phyloP scores from a whole-genome alignment of 2,113 vertebrate genomes.

The Grammomys dolichurus region DNA sequence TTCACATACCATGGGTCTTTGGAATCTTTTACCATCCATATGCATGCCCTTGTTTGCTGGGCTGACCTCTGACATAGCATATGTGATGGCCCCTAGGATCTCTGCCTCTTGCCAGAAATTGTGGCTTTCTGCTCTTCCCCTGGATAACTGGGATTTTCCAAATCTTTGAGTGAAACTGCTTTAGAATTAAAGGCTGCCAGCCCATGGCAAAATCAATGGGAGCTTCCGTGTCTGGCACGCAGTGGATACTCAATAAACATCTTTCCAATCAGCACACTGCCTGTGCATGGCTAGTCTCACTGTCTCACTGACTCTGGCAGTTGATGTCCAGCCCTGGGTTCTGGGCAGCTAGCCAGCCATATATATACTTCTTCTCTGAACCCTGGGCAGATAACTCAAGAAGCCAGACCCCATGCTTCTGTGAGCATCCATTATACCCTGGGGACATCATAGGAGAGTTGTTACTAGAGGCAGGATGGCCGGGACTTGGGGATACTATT shows the following conservation, averaged over 20 bases:
- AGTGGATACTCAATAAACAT: not conserved
- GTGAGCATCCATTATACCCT: not conserved
- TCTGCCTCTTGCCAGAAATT: slow-evolving; percentile 45
- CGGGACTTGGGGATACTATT: rapidly evolving
- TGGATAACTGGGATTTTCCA: slow-evolving; percentile 46
- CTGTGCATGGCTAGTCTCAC: not conserved
- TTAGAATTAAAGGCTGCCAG: slow-evolving; percentile 50
- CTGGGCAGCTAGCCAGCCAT: not conserved
- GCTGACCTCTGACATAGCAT: slow-evolving; percentile 49
- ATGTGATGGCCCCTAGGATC: slow-evolving; percentile 37
- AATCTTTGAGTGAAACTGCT: slow-evolving; percentile 5
- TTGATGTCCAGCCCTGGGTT: not conserved
- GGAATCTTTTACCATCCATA: not conserved
- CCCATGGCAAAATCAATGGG: slow-evolving; percentile 15
- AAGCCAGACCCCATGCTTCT: not conserved
- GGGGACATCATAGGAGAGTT: not conserved
- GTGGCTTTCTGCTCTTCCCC: slow-evolving; percentile 38
- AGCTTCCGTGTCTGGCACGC: slow-evolving; percentile 27
- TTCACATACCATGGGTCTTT: not conserved
- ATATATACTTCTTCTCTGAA: not conserved
- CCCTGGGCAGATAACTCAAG: not conserved
- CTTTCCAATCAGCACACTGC: not conserved
- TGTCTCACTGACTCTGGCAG: not conserved
- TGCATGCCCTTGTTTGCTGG: not conserved
- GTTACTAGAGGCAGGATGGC: not conserved